These are phyloP conservation scores for Fistularia commersonii DNA, from an alignment of 2,797 vertebrate genomes.

Conservation along the genomic window DNA sequence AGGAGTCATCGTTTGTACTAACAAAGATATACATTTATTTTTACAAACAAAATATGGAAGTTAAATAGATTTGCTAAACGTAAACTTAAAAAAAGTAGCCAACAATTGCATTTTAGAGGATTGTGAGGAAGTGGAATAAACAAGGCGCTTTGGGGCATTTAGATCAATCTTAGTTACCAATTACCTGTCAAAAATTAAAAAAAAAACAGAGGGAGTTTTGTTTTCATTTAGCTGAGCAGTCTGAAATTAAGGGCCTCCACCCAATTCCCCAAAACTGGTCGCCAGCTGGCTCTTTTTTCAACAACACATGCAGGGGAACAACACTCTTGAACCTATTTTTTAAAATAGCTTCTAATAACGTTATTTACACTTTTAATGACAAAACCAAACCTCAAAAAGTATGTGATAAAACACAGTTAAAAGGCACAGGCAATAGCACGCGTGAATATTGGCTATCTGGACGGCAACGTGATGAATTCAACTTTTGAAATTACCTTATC, in stretches of 20 bases:
- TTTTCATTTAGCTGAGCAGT: neutral
- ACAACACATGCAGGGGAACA: slow-evolving; percentile 29
- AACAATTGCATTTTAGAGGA: too few relatives aligned
- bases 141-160: too few relatives aligned
- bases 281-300: slow-evolving; percentile 60
- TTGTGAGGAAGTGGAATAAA: too few relatives aligned
- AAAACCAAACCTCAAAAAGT: too few relatives aligned
- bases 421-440: too few relatives aligned
- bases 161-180: slow-evolving; percentile 47
- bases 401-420: too few relatives aligned
- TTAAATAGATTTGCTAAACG: too few relatives aligned
- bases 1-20: too few relatives aligned
- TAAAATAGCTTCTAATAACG: slow-evolving; percentile 4
- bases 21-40: too few relatives aligned
- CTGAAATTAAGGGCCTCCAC: slow-evolving; percentile 6
- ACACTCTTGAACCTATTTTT: slow-evolving; percentile 23
- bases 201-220: slow-evolving; percentile 28
- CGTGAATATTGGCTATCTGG: too few relatives aligned
- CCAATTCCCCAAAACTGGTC: slow-evolving; percentile 21
- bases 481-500: slow-evolving; percentile 40
- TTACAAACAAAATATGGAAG: too few relatives aligned
- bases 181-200: slow-evolving; percentile 53
- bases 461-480: neutral
- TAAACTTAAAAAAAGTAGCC: too few relatives aligned
- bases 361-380: neutral